These are phyloP conservation scores for Cantharis lateralis DNA, from an alignment of 2,888 invertebrate species.

Conservation along the genomic window DNA sequence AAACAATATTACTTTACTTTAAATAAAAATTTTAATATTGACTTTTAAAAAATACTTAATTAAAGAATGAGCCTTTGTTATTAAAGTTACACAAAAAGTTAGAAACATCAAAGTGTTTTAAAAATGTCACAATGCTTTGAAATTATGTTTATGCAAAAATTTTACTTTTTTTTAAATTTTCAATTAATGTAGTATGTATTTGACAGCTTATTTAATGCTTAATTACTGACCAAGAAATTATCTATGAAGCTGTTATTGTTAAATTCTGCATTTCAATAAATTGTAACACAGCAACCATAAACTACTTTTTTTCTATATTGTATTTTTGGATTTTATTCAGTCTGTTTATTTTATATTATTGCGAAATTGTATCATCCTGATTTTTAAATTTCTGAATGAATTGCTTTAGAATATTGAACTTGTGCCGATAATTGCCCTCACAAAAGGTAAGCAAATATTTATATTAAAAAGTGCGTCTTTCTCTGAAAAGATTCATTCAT, in stretches of 20 bases:
- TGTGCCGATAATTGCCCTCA: too few species aligned
- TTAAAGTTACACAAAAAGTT: not conserved
- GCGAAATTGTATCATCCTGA: too few species aligned
- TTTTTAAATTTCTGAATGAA: too few species aligned
- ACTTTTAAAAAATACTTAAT: not conserved
- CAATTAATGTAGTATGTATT: not conserved
- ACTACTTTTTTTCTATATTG: too few species aligned
- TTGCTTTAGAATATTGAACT: too few species aligned
- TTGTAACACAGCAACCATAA: not conserved
- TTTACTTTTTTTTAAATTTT: not conserved
- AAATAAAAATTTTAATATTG: not conserved
- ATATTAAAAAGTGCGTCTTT: too few species aligned
- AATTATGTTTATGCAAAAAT: not conserved
- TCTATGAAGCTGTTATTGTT: not conserved
- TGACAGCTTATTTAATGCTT: not conserved
- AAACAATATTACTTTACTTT: too few species aligned
- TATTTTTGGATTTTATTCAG: too few species aligned
- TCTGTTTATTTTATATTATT: too few species aligned
- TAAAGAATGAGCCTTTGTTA: not conserved
- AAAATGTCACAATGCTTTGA: not conserved
- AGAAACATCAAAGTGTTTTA: not conserved
- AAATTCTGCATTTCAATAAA: not conserved
- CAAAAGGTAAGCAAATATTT: too few species aligned
- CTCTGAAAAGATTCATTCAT: too few species aligned
- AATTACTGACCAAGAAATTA: not conserved